Base-by-base conservation (phyloP, 2,113 vertebrate species). In the Lates calcarifer region DNA sequence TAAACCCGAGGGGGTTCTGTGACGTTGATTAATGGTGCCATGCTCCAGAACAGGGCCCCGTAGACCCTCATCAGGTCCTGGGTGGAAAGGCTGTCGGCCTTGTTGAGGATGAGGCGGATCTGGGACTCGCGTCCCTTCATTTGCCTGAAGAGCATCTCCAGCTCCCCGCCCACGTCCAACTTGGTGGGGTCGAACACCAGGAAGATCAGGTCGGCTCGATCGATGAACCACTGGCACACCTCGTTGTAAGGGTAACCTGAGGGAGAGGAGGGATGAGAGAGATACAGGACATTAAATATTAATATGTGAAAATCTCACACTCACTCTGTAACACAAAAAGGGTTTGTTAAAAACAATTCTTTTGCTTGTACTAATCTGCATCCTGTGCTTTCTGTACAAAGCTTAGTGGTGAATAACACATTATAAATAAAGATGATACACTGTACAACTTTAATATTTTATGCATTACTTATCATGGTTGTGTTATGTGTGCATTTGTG, bases 201-300 rank as follows among this genome's bases (percentile, higher is more conserved):
- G 66, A 99, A 99, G 92, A 99, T 99, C 71, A 99, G 96, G 77
- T 99, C 98, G 0, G 98, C 98, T 77, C 98, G 95, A 80, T 99
- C 98, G 0, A 99, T 99, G 92, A 99, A 99, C 98, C 98, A 99
- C 87, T 99, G 98, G 91, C 98, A 99, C 87, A 99, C 98, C 0
- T 99, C 98, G 0, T 97, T 99, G 95, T 99, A 99, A 0, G 98
- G 98, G 94, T 99, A 99, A 63, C 98, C 98, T 99, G 79, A 22
- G 22, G 31, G 28, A 14, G 55, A 39, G 28, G 43, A 63, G 15
- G 41, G 29, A 33, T 18, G 22, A 13, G 2, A 18, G 7, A 24
- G 29, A 13, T 2, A 26, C 5, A 37, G 37, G 2, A 45, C 33
- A 24, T 24, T 17, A 47, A 20, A 8, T 20, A 47, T 18, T 2